Conservation (phyloP, 2,113 vertebrate genomes). For the Ceyx margarethae region DNA sequence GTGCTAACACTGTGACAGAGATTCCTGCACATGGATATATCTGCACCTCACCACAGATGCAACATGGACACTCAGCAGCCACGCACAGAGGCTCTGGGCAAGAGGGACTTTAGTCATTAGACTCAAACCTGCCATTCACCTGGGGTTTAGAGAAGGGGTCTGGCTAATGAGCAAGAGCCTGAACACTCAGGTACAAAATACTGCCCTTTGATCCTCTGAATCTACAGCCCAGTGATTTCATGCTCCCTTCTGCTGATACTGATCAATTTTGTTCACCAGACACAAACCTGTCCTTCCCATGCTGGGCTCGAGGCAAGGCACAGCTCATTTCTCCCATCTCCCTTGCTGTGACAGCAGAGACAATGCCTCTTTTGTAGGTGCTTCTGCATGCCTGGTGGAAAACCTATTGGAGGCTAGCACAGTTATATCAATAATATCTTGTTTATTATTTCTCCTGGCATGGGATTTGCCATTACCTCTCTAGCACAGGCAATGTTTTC, state of each 20-base stretch:
- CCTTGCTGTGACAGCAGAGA: background rate
- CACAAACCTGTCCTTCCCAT: background rate
- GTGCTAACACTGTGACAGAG: background rate
- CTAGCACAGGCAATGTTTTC: conserved; percentile 25
- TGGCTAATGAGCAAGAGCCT: background rate
- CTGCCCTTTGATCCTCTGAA: background rate
- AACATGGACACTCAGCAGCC: background rate
- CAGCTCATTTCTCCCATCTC: conserved; percentile 1
- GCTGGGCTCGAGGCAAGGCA: background rate
- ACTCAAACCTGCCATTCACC: background rate
- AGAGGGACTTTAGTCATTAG: background rate
- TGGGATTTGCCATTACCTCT: conserved; percentile 31
- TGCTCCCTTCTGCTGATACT: background rate
- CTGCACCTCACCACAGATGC: background rate
- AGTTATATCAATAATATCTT: conserved; percentile 33
- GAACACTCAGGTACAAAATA: background rate
- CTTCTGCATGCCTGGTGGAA: background rate
- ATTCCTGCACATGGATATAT: background rate
- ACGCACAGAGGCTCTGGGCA: background rate
- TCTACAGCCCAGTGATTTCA: background rate
- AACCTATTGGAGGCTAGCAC: background rate
- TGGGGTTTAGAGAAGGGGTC: background rate
- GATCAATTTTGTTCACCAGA: background rate
- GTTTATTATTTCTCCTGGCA: conserved; percentile 53
- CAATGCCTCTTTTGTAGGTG: conserved; percentile 37